These are phyloP conservation scores for Serrognathus titanus DNA, from an alignment of 2,888 invertebrate genomes.

Conservation along the genomic window DNA sequence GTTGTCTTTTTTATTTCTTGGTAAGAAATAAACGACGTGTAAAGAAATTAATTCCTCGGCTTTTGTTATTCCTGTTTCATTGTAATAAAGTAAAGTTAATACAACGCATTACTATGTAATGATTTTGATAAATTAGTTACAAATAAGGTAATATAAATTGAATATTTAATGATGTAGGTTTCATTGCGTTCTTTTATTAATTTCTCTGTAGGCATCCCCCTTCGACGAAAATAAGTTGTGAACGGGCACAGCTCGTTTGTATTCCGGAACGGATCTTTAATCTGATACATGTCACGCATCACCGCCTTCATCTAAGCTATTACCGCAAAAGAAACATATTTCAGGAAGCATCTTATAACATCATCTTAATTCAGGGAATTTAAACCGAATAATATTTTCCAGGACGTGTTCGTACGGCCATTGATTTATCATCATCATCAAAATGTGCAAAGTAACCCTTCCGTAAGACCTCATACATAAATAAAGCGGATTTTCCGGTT, in stretches of 20 bases:
- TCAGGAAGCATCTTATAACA: no score
- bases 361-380: neutral
- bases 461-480: conserved; percentile 8
- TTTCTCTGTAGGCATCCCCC: neutral
- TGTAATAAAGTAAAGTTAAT: no score
- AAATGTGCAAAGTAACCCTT: conserved; percentile 7
- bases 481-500: conserved; percentile 11
- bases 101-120: no score
- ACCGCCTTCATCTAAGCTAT: conserved; percentile 28
- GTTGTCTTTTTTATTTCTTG: no score
- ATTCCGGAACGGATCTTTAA: conserved; percentile 38
- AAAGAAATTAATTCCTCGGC: no score
- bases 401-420: neutral
- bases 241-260: conserved; percentile 34
- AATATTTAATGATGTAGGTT: no score
- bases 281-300: conserved; percentile 39
- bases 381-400: neutral
- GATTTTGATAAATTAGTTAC: no score
- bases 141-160: no score
- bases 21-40: no score
- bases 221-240: conserved; percentile 1
- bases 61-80: no score
- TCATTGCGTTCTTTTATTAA: neutral
- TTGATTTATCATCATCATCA: neutral
- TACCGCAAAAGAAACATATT: conserved; percentile 29